Conservation (phyloP, 1,140 invertebrate species). For the Conus betulinus region DNA sequence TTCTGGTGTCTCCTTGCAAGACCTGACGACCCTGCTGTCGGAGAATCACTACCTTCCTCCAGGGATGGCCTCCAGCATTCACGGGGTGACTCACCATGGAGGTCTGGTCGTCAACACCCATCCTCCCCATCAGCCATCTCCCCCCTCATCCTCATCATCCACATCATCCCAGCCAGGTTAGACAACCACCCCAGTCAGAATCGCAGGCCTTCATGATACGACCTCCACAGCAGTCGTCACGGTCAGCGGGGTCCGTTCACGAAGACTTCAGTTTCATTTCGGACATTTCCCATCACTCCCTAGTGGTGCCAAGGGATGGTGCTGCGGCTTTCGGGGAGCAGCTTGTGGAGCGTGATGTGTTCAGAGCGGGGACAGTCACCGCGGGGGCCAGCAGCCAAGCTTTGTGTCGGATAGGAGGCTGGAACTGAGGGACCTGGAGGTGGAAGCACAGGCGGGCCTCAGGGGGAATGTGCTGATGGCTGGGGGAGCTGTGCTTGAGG, state of each 20-base stretch:
- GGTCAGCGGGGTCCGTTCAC: neutral
- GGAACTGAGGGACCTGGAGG: constrained; percentile 10
- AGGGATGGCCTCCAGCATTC: neutral
- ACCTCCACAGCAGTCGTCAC: constrained; percentile 30
- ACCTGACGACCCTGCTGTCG: constrained; percentile 21
- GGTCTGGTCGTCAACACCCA: constrained; percentile 10
- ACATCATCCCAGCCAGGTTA: neutral
- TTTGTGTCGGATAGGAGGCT: neutral
- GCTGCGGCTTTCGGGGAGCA: neutral
- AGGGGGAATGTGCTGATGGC: neutral
- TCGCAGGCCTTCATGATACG: constrained; percentile 25
- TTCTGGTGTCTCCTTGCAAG: neutral
- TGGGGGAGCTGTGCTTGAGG: neutral
- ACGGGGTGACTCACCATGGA: constrained; percentile 19
- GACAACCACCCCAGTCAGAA: neutral
- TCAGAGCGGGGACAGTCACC: neutral
- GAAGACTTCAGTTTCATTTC: constrained; percentile 28
- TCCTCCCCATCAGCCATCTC: neutral
- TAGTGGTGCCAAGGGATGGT: neutral
- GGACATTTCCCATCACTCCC: constrained; percentile 1
- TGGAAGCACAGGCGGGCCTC: neutral
- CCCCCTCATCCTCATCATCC: neutral
- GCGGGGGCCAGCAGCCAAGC: no score
- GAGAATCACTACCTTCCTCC: neutral
- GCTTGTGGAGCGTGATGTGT: no score